A percentile compares a stretch with the other conserved stretches of the same genome.
Evolutionary conservation across 1,140 invertebrate species (phyloP).

Genomic region (Nephila pilipes): DNA sequence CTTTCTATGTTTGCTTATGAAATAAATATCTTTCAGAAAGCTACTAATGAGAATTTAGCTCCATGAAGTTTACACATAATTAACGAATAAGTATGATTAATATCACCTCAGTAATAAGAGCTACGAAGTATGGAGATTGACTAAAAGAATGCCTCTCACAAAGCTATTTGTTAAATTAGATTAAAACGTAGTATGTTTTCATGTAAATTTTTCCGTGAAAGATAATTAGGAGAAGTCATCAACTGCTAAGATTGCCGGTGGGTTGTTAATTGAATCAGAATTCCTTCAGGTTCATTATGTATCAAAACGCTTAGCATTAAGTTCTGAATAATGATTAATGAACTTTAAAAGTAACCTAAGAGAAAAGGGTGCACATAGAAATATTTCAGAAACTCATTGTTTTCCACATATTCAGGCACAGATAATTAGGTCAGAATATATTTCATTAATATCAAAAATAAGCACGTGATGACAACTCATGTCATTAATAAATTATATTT

Average conservation of each 20-base stretch:
- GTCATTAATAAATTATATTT: no score
- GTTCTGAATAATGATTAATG: neutral
- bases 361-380: no score
- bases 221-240: slow-evolving; percentile 24
- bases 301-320: neutral
- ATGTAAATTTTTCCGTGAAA: neutral
- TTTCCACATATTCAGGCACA: no score
- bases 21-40: neutral
- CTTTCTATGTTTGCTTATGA: neutral
- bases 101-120: neutral
- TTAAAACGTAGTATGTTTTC: slow-evolving; percentile 20
- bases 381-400: no score
- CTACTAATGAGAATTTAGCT: neutral
- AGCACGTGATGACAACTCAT: no score
- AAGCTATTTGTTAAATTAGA: slow-evolving; percentile 24
- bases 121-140: neutral
- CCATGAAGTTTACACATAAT: neutral
- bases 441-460: no score
- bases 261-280: slow-evolving; percentile 16
- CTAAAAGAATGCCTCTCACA: neutral
- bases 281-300: slow-evolving; percentile 20
- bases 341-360: neutral
- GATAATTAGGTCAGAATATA: no score
- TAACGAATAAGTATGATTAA: neutral
- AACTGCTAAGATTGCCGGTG: neutral